Conservation (phyloP, 2,888 invertebrate genomes). For the Pardosa pseudoannulata region DNA sequence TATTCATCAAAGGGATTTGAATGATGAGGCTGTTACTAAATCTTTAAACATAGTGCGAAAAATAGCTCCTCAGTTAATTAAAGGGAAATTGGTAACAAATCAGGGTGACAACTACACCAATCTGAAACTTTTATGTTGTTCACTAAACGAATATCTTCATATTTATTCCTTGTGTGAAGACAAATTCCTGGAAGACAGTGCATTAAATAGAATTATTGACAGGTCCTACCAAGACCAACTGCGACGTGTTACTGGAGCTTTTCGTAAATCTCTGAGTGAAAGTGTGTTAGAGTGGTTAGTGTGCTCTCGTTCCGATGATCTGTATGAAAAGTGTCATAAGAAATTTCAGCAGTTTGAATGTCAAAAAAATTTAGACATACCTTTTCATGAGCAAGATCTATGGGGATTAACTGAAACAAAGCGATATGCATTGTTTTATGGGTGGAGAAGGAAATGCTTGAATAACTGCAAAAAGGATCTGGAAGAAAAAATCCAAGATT, state of each 20-base stretch:
- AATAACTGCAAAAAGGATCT: background rate
- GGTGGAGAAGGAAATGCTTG: conserved; percentile 38
- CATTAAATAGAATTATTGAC: conserved; percentile 46
- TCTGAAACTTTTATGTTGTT: background rate
- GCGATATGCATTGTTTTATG: conserved; percentile 40
- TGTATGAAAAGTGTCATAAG: conserved; percentile 22
- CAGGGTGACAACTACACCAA: conserved; percentile 12
- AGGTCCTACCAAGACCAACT: background rate
- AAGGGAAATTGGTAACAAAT: background rate
- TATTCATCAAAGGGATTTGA: background rate
- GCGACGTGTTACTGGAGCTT: background rate
- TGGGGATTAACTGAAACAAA: conserved; percentile 30
- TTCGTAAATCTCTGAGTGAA: background rate
- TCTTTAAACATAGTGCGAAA: background rate
- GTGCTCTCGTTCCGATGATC: background rate
- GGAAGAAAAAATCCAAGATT: background rate
- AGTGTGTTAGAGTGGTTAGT: conserved; percentile 43
- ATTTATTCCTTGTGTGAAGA: conserved; percentile 1
- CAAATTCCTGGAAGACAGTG: conserved; percentile 28
- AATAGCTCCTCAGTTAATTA: background rate
- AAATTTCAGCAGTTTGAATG: background rate
- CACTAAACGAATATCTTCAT: background rate
- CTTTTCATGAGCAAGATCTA: background rate
- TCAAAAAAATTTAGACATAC: background rate
- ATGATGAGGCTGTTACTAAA: background rate